A percentile compares a stretch with the other conserved stretches of the same genome.
Conservation (phyloP, 2,113 vertebrate species). For the Gadus chalcogrammus region DNA sequence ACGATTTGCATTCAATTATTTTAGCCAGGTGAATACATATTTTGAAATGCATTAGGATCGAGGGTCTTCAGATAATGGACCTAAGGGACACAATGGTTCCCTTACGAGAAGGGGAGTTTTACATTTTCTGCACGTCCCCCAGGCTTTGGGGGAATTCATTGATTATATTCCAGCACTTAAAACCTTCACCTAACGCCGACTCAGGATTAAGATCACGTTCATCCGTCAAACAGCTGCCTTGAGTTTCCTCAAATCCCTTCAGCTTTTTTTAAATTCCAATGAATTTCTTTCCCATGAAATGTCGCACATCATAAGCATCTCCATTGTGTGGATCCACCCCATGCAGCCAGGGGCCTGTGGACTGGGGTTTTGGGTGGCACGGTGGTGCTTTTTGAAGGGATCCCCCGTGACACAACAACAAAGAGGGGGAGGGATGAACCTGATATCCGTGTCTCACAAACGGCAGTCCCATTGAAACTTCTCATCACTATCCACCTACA, state of each 20-base stretch:
- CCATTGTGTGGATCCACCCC: slow-evolving; percentile 35
- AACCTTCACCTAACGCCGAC: background rate
- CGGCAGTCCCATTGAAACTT: slow-evolving; percentile 46
- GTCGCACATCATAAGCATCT: slow-evolving; percentile 36
- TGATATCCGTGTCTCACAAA: slow-evolving; percentile 65
- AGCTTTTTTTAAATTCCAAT: slow-evolving; percentile 22
- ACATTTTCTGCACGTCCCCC: slow-evolving; percentile 3
- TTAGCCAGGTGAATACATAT: too few species aligned
- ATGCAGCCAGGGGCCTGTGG: slow-evolving; percentile 44
- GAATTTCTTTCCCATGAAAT: too few species aligned
- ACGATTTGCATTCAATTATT: background rate
- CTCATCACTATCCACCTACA: slow-evolving; percentile 14
- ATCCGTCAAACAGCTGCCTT: slow-evolving; percentile 52
- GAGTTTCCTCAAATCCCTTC: slow-evolving; percentile 33
- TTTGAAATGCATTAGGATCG: background rate
- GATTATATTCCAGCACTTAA: background rate
- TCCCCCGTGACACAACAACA: slow-evolving; percentile 54
- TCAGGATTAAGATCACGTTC: slow-evolving; percentile 27
- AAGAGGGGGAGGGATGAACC: slow-evolving; percentile 59
- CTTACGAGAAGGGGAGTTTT: background rate
- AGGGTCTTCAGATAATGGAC: background rate
- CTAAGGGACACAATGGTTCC: background rate
- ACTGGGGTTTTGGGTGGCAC: slow-evolving; percentile 57
- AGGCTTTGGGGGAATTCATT: slow-evolving; percentile 15
- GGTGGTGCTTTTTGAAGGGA: slow-evolving; percentile 39